Percentiles rank a stretch among this genome's conserved stretches.
Evolutionary conservation across 2,113 vertebrate species (phyloP).

Genomic region (Corythornis vintsioides): DNA sequence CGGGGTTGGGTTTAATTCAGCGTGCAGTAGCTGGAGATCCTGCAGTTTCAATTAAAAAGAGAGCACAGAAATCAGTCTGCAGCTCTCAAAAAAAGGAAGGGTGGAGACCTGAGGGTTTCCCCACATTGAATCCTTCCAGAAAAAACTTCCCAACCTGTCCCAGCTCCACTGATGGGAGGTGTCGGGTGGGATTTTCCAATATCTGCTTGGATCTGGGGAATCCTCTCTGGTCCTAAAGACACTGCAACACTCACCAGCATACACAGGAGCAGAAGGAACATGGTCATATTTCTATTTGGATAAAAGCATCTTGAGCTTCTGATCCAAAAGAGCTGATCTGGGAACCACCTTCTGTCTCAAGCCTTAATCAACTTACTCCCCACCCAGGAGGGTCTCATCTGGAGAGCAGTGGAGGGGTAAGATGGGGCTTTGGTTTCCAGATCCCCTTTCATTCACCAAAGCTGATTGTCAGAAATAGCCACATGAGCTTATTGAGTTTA

Average conservation of each 20-base stretch:
- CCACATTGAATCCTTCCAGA: neutral
- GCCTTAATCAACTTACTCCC: neutral
- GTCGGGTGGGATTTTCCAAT: neutral
- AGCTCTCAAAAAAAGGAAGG: neutral
- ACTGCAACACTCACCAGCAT: rapidly evolving
- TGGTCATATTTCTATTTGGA: neutral
- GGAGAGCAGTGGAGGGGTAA: neutral
- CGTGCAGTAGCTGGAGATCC: neutral
- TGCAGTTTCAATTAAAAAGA: neutral
- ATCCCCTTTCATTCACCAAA: neutral
- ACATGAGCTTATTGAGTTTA: rapidly evolving
- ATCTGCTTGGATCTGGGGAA: neutral
- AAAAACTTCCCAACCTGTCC: neutral
- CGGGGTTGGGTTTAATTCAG: neutral
- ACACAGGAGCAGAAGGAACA: neutral
- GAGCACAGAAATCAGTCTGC: neutral
- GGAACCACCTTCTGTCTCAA: neutral
- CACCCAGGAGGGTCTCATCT: neutral
- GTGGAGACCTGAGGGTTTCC: neutral
- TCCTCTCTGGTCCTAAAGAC: neutral
- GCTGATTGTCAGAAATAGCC: neutral
- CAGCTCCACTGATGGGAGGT: neutral
- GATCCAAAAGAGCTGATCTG: neutral
- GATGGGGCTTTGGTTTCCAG: neutral
- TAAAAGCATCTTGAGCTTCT: neutral